phyloP scores from a whole-genome alignment of 2,888 invertebrate genomes.

The Fragum sueziense region DNA sequence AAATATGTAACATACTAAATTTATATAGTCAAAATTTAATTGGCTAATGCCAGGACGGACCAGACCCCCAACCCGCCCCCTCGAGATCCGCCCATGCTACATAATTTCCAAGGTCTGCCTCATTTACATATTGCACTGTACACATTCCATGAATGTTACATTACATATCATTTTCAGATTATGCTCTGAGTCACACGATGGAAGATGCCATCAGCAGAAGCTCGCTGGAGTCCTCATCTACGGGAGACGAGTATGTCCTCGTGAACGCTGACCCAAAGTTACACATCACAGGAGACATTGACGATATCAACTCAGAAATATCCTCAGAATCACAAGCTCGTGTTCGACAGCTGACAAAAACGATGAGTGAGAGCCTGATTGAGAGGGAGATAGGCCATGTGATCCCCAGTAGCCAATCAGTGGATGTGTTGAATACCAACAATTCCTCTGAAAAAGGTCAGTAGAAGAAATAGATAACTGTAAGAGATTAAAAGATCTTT shows the following conservation, averaged over 20 bases:
- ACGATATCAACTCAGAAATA: conserved; percentile 83
- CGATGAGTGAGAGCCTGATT: conserved; percentile 43
- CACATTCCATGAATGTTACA: too few species aligned
- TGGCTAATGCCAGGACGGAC: too few species aligned
- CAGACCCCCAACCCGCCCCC: too few species aligned
- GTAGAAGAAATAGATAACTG: not conserved
- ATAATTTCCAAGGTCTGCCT: too few species aligned
- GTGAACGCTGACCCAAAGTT: conserved; percentile 86
- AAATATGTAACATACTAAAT: too few species aligned
- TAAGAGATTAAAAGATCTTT: too few species aligned
- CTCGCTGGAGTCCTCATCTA: conserved; percentile 87
- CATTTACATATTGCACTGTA: too few species aligned
- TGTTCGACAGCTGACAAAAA: conserved; percentile 28
- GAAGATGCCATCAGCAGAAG: conserved; percentile 85
- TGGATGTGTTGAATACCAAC: conserved; percentile 62
- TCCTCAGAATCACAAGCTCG: conserved; percentile 54
- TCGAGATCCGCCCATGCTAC: too few species aligned
- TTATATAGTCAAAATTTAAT: too few species aligned
- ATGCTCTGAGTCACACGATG: conserved; percentile 73
- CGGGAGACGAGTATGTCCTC: conserved; percentile 88
- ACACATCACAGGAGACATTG: conserved; percentile 86
- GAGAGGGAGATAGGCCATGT: conserved; percentile 64
- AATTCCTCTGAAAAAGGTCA: conserved; percentile 43
- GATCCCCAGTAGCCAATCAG: conserved; percentile 71
- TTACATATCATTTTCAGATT: too few species aligned